phyloP scores from a whole-genome alignment of 2,888 invertebrate genomes.

The Clivina fossor region DNA sequence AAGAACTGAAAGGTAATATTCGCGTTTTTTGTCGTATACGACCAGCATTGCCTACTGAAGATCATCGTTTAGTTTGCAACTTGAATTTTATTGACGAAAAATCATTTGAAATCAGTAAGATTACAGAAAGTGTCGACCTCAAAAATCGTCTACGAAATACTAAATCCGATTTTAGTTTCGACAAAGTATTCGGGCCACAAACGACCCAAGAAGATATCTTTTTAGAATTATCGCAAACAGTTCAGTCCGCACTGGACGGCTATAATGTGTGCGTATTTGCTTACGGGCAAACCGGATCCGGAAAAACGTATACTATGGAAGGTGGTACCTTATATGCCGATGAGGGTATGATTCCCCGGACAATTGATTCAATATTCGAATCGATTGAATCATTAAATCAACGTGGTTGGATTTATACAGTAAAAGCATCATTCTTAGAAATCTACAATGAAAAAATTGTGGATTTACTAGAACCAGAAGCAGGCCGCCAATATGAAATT shows the following conservation, averaged over 20 bases:
- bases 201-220: constrained; percentile 77
- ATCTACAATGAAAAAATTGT: constrained; percentile 70
- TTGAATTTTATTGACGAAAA: constrained; percentile 63
- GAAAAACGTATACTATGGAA: constrained; percentile 91
- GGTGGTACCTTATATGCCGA: constrained; percentile 53
- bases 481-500: constrained; percentile 6
- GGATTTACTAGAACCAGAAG: constrained; percentile 42
- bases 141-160: too few relatives aligned
- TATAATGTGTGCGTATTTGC: constrained; percentile 91
- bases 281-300: constrained; percentile 89
- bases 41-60: constrained; percentile 65
- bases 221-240: constrained; percentile 79
- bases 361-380: constrained; percentile 77
- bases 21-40: constrained; percentile 78
- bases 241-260: constrained; percentile 85
- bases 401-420: constrained; percentile 71
- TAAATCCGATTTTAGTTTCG: constrained; percentile 73
- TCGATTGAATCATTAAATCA: constrained; percentile 68
- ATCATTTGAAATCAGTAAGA: constrained; percentile 63
- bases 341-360: constrained; percentile 66
- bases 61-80: constrained; percentile 57
- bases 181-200: constrained; percentile 77
- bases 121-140: too few relatives aligned
- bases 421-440: constrained; percentile 67
- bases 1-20: constrained; percentile 78